Evolutionary conservation across 2,797 vertebrate species (phyloP).

Genomic region (Melanogrammus aeglefinus): DNA sequence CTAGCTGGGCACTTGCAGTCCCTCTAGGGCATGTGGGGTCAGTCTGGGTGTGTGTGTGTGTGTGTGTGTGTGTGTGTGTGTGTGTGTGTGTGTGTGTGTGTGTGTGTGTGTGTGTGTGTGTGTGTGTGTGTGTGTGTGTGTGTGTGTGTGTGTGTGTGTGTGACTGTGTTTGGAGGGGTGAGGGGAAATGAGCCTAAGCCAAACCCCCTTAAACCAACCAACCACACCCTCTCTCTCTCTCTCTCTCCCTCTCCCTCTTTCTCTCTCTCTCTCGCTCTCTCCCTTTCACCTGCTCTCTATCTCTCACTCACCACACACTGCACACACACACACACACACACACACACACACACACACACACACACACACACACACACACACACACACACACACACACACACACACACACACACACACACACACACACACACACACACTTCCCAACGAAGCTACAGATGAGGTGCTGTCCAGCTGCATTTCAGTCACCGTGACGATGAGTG

Average conservation of each 20-base stretch:
- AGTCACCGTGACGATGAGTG: constrained; percentile 92
- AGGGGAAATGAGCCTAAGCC: constrained; percentile 72
- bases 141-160: constrained; percentile 30
- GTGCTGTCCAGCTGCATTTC: constrained; percentile 91
- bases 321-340: constrained; percentile 52
- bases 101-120: constrained; percentile 31
- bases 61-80: constrained; percentile 30
- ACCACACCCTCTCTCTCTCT: constrained; percentile 12
- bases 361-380: constrained; percentile 1
- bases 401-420: constrained; percentile 12
- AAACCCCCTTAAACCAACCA: constrained; percentile 35
- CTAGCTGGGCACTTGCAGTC: constrained; percentile 76
- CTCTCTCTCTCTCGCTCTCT: no score
- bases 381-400: constrained; percentile 45
- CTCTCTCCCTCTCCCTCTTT: background rate
- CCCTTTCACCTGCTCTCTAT: no score
- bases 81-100: constrained; percentile 39
- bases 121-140: constrained; percentile 26
- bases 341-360: constrained; percentile 1
- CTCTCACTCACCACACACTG: no score
- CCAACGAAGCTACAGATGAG: constrained; percentile 86
- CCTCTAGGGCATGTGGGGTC: constrained; percentile 61
- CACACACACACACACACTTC: constrained; percentile 8
- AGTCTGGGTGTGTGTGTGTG: constrained; percentile 37
- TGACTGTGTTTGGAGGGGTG: constrained; percentile 41